A percentile compares a stretch with the other conserved stretches of the same genome.
These are phyloP conservation scores for Bungarus multicinctus DNA, from an alignment of 2,113 vertebrate species.

Conservation along the genomic window DNA sequence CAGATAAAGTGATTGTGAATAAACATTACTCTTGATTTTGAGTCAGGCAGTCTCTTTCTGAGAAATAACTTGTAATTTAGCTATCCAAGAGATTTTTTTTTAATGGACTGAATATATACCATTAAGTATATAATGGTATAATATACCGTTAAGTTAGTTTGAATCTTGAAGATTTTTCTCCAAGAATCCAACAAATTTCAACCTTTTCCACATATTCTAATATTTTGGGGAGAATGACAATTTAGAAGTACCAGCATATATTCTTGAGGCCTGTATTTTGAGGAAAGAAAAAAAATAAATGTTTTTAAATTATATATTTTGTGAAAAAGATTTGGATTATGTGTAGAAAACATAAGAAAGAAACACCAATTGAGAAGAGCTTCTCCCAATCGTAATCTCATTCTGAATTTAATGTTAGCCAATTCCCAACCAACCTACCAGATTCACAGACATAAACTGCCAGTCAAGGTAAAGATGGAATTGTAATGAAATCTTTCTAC, in stretches of 20 bases:
- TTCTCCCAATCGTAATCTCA: not conserved
- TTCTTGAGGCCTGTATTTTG: not conserved
- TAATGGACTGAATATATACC: not conserved
- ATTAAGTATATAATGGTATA: too few relatives aligned
- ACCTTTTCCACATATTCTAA: not conserved
- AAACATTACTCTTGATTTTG: not conserved
- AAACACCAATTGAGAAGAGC: not conserved
- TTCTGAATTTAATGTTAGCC: not conserved
- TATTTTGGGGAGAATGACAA: not conserved
- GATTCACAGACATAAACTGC: not conserved
- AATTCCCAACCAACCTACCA: not conserved
- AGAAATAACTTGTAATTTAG: not conserved
- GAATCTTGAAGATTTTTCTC: not conserved
- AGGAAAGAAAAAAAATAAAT: not conserved
- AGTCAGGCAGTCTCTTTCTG: not conserved
- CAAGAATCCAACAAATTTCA: not conserved
- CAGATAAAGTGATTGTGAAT: not conserved
- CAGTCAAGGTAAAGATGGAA: not conserved
- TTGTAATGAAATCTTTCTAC: not conserved
- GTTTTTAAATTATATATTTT: not conserved
- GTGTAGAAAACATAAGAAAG: not conserved
- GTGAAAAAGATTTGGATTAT: not conserved
- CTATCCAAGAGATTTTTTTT: not conserved
- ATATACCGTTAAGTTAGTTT: not conserved
- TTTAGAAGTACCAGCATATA: not conserved